Evolutionary conservation across 2,113 vertebrate genomes (phyloP), one percentile per base, ranked within the genome.

Genomic region (Acrocephalus kingi): DNA sequence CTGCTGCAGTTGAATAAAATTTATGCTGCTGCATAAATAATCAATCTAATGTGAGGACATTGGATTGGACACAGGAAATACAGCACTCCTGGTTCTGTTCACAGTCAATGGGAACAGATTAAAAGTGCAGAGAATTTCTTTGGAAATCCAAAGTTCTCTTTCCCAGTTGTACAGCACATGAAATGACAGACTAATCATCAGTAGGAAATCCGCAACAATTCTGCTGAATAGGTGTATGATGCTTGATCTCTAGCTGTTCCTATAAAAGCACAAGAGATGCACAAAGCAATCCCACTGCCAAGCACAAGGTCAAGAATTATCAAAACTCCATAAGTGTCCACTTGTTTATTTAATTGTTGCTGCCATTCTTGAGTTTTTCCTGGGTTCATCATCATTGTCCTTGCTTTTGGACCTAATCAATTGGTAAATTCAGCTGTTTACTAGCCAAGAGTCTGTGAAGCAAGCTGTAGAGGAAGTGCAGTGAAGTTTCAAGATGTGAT

Each of bases 221-320:
- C 98, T 92, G 92, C 98, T 98, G 96, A 99, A 98, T 4, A 98
- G 97, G 45, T 98, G 98, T 22, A 98, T 63, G 4, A 97, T 98
- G 75, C 98, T 99, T 12, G 98, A 96, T 87, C 98, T 98, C 98
- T 98, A 99, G 89, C 97, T 98, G 87, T 97, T 98, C 51, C 98
- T 96, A 77, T 98, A 98, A 88, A 98, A 98, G 68, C 61, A 62
- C 98, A 98, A 96, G 99, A 98, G 33, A 98, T 97, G 52, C 98
- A 97, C 41, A 98, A 95, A 59, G 98, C 97, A 0, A 98, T 88
- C 7, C 96, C 95, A 7, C 98, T 98, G 18, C 98, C 98, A 92
- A 98, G 97, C 33, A 98, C 55, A 5, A 93, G 68, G 1, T 94
- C 78, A 84, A 76, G 56, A 80, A 83, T 48, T 43, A 64, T 54